A percentile compares a stretch with the other conserved stretches of the same genome.
Evolutionary conservation across 2,888 invertebrate genomes (phyloP).

Genomic region (Eupithecia tripunctaria): DNA sequence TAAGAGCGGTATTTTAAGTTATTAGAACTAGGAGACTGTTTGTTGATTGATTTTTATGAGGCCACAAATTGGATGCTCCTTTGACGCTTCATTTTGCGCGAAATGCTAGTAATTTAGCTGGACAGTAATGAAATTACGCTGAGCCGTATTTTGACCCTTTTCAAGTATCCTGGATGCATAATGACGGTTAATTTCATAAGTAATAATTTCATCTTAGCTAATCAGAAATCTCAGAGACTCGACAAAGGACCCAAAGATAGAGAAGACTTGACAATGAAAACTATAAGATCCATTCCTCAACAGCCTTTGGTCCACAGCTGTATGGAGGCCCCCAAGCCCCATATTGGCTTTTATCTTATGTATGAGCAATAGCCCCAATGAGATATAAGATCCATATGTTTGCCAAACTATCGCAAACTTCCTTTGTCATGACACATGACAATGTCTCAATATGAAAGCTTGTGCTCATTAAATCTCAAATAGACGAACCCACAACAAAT

Average conservation of each 20-base stretch:
- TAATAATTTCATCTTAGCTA: not conserved
- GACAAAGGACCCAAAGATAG: not conserved
- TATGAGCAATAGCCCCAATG: too few species aligned
- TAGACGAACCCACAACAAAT: not conserved
- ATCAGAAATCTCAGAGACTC: not conserved
- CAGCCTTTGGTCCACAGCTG: too few species aligned
- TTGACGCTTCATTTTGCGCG: not conserved
- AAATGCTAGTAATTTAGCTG: not conserved
- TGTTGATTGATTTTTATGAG: slow-evolving; percentile 15
- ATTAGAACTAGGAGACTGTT: slow-evolving; percentile 1
- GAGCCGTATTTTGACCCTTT: not conserved
- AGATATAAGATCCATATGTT: too few species aligned
- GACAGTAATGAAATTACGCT: not conserved
- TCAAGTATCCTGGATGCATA: not conserved
- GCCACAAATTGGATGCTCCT: not conserved
- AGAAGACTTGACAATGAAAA: not conserved
- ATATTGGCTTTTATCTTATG: too few species aligned
- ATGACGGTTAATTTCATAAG: not conserved
- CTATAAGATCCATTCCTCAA: not conserved
- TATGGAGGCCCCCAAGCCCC: too few species aligned
- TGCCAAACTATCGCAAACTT: not conserved
- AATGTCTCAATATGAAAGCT: not conserved
- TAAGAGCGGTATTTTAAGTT: slow-evolving; percentile 9
- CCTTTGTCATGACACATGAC: too few species aligned
- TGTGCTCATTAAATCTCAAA: not conserved